phyloP scores from a whole-genome alignment of 2,797 vertebrate genomes.

The Tiaroga cobitis region DNA sequence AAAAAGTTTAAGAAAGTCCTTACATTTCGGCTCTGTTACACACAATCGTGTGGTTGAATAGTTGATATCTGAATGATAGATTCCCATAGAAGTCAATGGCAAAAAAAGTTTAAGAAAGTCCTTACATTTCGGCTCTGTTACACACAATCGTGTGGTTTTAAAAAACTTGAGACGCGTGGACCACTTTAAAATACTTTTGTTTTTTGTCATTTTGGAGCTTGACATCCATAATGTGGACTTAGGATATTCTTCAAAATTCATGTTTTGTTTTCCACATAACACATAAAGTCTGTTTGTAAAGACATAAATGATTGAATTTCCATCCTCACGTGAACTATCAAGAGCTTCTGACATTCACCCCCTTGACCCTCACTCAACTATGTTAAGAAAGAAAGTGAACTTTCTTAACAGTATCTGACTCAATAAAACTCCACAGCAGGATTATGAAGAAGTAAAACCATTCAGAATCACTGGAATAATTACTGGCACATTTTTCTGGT shows the following conservation, averaged over 20 bases:
- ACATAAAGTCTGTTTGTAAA: neutral
- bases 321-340: neutral
- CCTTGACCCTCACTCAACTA: neutral
- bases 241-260: neutral
- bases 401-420: neutral
- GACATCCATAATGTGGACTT: neutral
- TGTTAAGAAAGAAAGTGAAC: neutral
- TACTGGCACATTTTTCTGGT: conserved; percentile 41
- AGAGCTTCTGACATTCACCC: neutral
- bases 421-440: neutral
- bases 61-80: no score
- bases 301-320: neutral
- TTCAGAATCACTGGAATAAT: conserved; percentile 19
- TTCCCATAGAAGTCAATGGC: no score
- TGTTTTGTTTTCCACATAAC: neutral
- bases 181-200: neutral
- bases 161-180: no score
- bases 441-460: neutral
- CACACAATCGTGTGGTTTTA: neutral
- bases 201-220: neutral
- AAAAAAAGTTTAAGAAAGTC: neutral
- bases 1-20: neutral
- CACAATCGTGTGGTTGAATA: neutral
- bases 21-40: neutral
- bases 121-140: neutral